Base-by-base conservation (phyloP, 2,797 vertebrate genomes). In the Anabas testudineus region DNA sequence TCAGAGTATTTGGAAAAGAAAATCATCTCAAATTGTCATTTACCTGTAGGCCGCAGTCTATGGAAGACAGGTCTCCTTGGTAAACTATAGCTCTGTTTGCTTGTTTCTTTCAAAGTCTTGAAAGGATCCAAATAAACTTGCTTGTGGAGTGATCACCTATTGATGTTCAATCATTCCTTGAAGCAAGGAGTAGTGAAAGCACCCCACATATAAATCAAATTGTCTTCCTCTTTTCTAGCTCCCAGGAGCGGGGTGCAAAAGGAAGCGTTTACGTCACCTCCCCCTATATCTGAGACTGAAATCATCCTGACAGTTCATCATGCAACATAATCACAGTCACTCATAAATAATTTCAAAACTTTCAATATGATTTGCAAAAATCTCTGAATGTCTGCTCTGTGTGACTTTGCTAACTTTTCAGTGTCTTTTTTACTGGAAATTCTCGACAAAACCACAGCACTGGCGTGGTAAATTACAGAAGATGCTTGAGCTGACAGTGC, bases 171-270 rank as follows among this genome's bases (percentile, higher is more conserved):
- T 74, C 63, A 80, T 73, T 67, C 49, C 53, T 78, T 41, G 54
- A 82, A 74, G 72, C 65, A 65, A 41, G 60, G 61, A 48, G 30
- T 3, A 83, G 71, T 81, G 85, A 90, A 88, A 90, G 81, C 79
- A 47, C 52, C 80, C 67, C 63, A 69, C 13, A 88, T 91, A 89
- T 93, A 91, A 93, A 90, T 68, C 80, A 64, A 65, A 45, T 41
- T 39, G 26, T 41, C 71, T 89, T 93, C 91, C 92, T 92, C 91
- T 93, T 93, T 94, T 89, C 13, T 14, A 1, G 19, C 36, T 34
- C 67, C 51, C 28, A 55, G 62, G 84, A 77, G 75, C 67, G 8
- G 89, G 73, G 89, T 70, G 92, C 88, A 93, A 88, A 91, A 56
- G 86, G 83, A 90, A 91, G 84, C 70, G 42, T 72, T 65, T 74